phyloP scores from a whole-genome alignment of 2,888 invertebrate genomes.

The Epiblema foenella region DNA sequence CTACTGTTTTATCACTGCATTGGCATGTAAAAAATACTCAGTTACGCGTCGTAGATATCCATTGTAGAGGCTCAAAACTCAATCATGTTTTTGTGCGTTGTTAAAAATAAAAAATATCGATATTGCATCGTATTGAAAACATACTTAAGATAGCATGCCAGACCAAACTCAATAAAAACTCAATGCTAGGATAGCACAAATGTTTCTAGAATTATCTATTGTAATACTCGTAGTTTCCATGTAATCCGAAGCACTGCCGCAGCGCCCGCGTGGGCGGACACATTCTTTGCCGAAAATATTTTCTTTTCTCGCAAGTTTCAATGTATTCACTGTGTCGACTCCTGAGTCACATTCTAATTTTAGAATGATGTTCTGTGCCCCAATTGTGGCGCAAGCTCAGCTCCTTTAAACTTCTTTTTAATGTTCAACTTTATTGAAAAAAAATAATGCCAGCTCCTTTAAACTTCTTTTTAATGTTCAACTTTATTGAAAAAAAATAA shows the following conservation, averaged over 20 bases:
- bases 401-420: slow-evolving; percentile 46
- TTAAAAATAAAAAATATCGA: not conserved
- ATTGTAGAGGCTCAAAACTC: no score
- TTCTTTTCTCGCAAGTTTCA: slow-evolving; percentile 69
- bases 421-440: slow-evolving; percentile 26
- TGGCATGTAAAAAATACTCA: not conserved
- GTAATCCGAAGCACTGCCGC: slow-evolving; percentile 52
- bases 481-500: no score
- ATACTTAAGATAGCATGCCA: not conserved
- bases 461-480: slow-evolving; percentile 42
- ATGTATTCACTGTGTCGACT: slow-evolving; percentile 65
- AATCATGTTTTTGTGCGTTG: not conserved
- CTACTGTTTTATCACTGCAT: not conserved
- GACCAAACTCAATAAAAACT: not conserved
- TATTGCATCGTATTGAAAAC: not conserved
- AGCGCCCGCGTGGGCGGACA: slow-evolving; percentile 64
- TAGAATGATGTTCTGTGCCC: slow-evolving; percentile 71
- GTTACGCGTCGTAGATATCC: not conserved
- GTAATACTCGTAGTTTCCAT: slow-evolving; percentile 46
- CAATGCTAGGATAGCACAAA: slow-evolving; percentile 36
- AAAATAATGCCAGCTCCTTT: slow-evolving; percentile 46
- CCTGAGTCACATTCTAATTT: slow-evolving; percentile 78
- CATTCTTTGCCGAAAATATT: slow-evolving; percentile 75
- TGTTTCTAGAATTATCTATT: slow-evolving; percentile 52
- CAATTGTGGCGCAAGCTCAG: slow-evolving; percentile 60